Conservation (phyloP, 2,113 vertebrate species). For the Isurus oxyrinchus region DNA sequence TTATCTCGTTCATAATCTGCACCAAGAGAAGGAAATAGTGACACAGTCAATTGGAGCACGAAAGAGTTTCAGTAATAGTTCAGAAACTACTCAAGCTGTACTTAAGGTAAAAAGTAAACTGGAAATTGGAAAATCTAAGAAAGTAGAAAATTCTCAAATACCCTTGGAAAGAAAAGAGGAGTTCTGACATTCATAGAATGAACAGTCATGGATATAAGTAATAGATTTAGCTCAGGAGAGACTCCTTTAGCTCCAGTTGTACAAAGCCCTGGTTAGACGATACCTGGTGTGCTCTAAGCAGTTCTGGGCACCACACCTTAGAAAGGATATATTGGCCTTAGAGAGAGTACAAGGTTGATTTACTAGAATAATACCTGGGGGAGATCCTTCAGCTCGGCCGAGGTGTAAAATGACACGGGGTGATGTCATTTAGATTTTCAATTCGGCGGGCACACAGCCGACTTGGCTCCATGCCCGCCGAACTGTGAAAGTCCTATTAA, state of each 20-base stretch:
- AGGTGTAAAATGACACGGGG: too few relatives aligned
- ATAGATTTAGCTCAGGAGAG: not conserved
- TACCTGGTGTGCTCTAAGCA: not conserved
- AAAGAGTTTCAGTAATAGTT: not conserved
- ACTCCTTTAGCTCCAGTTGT: not conserved
- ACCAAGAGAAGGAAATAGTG: not conserved
- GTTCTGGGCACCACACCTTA: too few relatives aligned
- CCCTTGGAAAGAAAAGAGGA: not conserved
- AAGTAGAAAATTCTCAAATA: not conserved
- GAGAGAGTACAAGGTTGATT: too few relatives aligned
- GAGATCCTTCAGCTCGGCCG: too few relatives aligned
- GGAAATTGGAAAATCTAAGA: not conserved
- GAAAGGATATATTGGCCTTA: too few relatives aligned
- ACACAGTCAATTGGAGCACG: not conserved
- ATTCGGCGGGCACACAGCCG: too few relatives aligned
- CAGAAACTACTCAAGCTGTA: not conserved
- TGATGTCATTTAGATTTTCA: too few relatives aligned
- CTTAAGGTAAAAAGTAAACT: not conserved
- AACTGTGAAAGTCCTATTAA: too few relatives aligned
- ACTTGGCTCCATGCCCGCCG: too few relatives aligned
- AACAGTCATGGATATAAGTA: not conserved
- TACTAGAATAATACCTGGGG: too few relatives aligned
- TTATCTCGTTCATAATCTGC: constrained; percentile 90
- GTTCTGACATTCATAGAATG: not conserved
- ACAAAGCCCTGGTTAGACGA: not conserved